A percentile compares a stretch with the other conserved stretches of the same genome.
phyloP scores from a whole-genome alignment of 2,888 invertebrate species.

The Catocala sponsa region DNA sequence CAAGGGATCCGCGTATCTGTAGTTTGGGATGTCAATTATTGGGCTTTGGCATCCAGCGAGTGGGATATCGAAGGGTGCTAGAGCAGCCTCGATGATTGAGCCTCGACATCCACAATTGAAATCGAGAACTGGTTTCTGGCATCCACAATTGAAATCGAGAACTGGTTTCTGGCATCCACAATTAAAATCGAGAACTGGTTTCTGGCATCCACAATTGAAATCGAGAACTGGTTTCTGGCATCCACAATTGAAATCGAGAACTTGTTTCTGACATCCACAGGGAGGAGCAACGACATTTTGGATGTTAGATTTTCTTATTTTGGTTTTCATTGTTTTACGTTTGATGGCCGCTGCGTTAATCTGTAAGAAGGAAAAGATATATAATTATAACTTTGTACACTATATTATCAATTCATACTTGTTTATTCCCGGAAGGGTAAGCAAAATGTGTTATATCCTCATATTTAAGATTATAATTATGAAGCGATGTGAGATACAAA shows the following conservation, averaged over 20 bases:
- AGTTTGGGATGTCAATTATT: slow-evolving; percentile 41
- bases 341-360: slow-evolving; percentile 30
- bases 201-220: slow-evolving; percentile 33
- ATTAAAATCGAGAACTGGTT: slow-evolving; percentile 27
- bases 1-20: slow-evolving; percentile 33
- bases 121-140: slow-evolving; percentile 18
- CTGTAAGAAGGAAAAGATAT: slow-evolving; percentile 23
- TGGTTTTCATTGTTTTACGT: slow-evolving; percentile 29
- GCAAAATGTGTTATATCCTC: too few species aligned
- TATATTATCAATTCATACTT: too few species aligned
- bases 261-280: too few species aligned
- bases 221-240: slow-evolving; percentile 36
- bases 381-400: too few species aligned
- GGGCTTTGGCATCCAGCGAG: slow-evolving; percentile 17
- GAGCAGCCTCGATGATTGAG: slow-evolving; percentile 25
- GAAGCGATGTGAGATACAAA: too few species aligned
- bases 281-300: slow-evolving; percentile 14
- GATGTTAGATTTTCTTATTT: slow-evolving; percentile 27
- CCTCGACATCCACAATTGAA: slow-evolving; percentile 37
- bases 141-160: too few species aligned
- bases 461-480: too few species aligned
- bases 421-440: too few species aligned
- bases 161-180: slow-evolving; percentile 37
- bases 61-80: slow-evolving; percentile 19
- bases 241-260: too few species aligned